Conservation (phyloP, 2,797 vertebrate species). For the Glossophaga mutica region DNA sequence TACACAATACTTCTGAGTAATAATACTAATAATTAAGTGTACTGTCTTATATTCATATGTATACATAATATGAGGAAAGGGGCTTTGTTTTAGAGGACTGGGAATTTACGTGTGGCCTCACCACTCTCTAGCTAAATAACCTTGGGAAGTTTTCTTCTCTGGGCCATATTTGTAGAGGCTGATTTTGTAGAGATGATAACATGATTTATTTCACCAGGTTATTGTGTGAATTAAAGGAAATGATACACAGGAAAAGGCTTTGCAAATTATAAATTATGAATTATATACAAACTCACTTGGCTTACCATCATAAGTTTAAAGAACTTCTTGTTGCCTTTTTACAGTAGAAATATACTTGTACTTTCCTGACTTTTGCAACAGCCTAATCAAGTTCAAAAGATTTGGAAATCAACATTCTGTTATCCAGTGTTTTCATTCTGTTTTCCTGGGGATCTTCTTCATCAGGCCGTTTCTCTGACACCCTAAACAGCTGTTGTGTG, state of each 20-base stretch:
- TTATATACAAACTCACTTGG: not conserved
- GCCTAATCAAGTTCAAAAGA: not conserved
- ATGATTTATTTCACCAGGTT: not conserved
- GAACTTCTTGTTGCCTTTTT: constrained; percentile 23
- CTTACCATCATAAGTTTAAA: not conserved
- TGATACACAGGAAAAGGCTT: not conserved
- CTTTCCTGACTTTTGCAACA: constrained; percentile 28
- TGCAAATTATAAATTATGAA: not conserved
- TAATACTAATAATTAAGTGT: not conserved
- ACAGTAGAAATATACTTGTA: not conserved
- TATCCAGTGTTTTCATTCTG: not conserved
- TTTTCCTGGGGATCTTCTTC: constrained; percentile 18
- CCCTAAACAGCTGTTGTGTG: constrained; percentile 39
- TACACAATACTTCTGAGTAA: not conserved
- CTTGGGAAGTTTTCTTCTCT: not conserved
- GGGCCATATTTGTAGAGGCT: not conserved
- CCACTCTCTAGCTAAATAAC: not conserved
- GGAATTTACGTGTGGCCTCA: not conserved
- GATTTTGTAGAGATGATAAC: constrained; percentile 6
- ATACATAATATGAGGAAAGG: not conserved
- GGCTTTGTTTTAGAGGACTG: not conserved
- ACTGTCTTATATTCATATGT: not conserved
- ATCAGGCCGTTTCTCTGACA: not conserved
- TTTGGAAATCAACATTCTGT: not conserved
- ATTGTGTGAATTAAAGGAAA: not conserved